Evolutionary conservation across 2,113 vertebrate species (phyloP).

Genomic region (Dipodomys merriami): DNA sequence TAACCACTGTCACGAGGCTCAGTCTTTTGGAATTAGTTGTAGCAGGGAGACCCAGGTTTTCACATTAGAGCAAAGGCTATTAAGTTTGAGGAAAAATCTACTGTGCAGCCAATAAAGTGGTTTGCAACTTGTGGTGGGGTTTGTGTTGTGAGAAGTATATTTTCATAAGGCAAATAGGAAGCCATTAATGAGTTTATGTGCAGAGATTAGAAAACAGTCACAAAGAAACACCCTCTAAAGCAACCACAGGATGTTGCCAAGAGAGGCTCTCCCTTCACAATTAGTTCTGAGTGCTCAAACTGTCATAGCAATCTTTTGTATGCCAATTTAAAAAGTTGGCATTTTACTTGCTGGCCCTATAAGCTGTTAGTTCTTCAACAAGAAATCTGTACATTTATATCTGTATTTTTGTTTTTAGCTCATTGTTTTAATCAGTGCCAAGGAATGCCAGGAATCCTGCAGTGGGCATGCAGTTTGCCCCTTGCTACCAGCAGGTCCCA

Average conservation of each 20-base stretch:
- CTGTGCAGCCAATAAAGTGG: background rate
- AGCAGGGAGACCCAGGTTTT: background rate
- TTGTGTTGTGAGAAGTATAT: background rate
- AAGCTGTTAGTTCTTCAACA: conserved; percentile 32
- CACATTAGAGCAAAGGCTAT: conserved; percentile 13
- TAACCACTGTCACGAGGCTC: background rate
- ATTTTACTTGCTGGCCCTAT: conserved; percentile 8
- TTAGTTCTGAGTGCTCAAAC: background rate
- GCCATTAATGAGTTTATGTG: background rate
- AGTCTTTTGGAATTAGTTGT: conserved; percentile 10
- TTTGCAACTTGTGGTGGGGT: conserved; percentile 16
- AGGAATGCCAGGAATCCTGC: conserved; percentile 30
- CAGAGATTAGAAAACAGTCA: conserved; percentile 34
- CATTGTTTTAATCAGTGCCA: conserved; percentile 16
- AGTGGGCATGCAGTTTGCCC: background rate
- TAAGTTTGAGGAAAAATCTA: conserved; percentile 37
- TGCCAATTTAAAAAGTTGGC: conserved; percentile 36
- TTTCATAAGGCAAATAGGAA: conserved; percentile 17
- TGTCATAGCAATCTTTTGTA: background rate
- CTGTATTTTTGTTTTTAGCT: conserved; percentile 28
- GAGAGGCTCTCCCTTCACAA: background rate
- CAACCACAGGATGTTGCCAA: background rate
- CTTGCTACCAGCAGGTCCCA: background rate
- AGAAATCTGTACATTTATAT: background rate
- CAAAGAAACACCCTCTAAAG: background rate